Percentiles rank a stretch among this genome's conserved stretches.
These are phyloP conservation scores for Sarcophaga subvicina DNA, from an alignment of 2,888 invertebrate species.

Conservation along the genomic window DNA sequence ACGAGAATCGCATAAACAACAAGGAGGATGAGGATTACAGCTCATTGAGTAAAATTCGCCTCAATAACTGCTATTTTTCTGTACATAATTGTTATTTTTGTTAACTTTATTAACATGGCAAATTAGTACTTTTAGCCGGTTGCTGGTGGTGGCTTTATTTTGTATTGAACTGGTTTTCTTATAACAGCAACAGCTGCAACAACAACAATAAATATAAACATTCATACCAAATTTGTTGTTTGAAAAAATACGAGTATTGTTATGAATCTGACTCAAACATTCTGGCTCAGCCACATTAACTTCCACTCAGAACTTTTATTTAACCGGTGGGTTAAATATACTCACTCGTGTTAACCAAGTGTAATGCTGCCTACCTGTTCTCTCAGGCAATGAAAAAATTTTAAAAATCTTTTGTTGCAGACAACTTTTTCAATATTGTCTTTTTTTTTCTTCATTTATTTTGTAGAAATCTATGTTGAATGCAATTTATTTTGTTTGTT, in stretches of 20 bases:
- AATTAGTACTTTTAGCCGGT: slow-evolving; percentile 12
- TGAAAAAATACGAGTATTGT: background rate
- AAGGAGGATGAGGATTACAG: too few species aligned
- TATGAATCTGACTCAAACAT: slow-evolving; percentile 23
- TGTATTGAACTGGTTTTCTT: slow-evolving; percentile 46
- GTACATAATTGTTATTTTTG: background rate
- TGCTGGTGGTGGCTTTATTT: background rate
- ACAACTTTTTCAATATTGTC: background rate
- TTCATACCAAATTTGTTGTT: background rate
- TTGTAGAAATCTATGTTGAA: background rate
- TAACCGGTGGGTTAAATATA: background rate
- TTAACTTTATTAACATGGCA: background rate
- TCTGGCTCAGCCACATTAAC: background rate
- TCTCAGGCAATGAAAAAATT: background rate
- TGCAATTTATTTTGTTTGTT: background rate
- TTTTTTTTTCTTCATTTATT: background rate
- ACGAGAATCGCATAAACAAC: too few species aligned
- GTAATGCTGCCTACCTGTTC: background rate
- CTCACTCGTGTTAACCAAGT: background rate
- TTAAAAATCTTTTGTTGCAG: too few species aligned
- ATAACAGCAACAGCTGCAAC: background rate
- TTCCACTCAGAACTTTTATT: slow-evolving; percentile 52
- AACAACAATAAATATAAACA: background rate
- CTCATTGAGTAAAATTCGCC: too few species aligned
- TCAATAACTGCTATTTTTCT: slow-evolving; percentile 12